Evolutionary conservation across 2,797 vertebrate genomes (phyloP).

Genomic region (Macrochelys suwanniensis): DNA sequence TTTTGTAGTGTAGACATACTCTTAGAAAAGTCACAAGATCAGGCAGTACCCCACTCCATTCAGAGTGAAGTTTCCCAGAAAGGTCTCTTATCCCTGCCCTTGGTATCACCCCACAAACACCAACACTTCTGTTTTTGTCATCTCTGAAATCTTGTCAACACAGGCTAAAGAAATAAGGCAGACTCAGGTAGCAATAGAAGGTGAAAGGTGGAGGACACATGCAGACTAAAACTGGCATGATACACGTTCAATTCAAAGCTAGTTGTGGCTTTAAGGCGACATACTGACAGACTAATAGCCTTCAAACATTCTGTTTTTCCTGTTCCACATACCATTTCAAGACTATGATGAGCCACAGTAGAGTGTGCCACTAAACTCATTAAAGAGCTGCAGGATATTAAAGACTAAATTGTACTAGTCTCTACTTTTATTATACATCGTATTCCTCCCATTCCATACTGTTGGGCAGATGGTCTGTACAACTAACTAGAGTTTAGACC

Average conservation of each 20-base stretch:
- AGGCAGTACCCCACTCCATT: neutral
- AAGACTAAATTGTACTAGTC: neutral
- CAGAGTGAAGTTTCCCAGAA: neutral
- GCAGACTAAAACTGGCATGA: neutral
- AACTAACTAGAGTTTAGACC: neutral
- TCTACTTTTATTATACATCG: neutral
- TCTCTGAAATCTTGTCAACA: neutral
- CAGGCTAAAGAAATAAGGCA: neutral
- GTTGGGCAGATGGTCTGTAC: neutral
- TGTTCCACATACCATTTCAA: neutral
- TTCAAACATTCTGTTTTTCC: neutral
- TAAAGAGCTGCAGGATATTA: neutral
- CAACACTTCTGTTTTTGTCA: neutral
- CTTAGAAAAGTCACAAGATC: neutral
- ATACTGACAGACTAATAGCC: neutral
- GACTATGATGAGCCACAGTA: neutral
- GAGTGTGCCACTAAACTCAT: neutral
- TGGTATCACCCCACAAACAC: neutral
- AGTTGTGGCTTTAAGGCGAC: neutral
- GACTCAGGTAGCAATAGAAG: rapidly evolving
- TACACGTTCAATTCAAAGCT: neutral
- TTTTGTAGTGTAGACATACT: no score
- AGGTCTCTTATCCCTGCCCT: neutral
- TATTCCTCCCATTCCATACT: neutral
- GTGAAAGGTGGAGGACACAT: neutral